A percentile compares a stretch with the other conserved stretches of the same genome.
Conservation (phyloP, 2,888 invertebrate species). For the Automeris io region DNA sequence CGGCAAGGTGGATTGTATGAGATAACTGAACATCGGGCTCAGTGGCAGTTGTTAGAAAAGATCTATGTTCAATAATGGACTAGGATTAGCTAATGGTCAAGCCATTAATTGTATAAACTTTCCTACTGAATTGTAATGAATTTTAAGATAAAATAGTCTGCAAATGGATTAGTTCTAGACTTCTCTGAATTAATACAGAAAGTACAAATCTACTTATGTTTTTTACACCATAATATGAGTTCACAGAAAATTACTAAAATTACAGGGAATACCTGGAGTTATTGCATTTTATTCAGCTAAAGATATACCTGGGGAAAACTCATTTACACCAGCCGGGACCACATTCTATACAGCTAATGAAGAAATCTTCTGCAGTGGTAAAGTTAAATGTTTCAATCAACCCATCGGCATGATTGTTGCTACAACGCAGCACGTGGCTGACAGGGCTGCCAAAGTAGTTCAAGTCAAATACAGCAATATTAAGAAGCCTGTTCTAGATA, state of each 20-base stretch:
- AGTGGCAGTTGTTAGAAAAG: no score
- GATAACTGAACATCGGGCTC: no score
- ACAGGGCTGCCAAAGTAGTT: constrained; percentile 74
- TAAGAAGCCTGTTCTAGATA: constrained; percentile 38
- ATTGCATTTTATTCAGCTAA: constrained; percentile 78
- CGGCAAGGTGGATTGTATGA: no score
- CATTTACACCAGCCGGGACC: constrained; percentile 43
- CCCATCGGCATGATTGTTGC: constrained; percentile 75
- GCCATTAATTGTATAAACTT: no score
- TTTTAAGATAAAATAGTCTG: no score
- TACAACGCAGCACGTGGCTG: constrained; percentile 66
- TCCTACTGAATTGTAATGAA: no score
- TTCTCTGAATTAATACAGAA: no score
- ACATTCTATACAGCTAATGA: constrained; percentile 26
- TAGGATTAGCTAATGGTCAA: no score
- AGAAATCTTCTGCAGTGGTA: constrained; percentile 61
- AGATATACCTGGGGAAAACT: constrained; percentile 81
- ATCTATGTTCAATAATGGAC: no score
- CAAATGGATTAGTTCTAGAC: no score
- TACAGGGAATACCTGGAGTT: constrained; percentile 78
- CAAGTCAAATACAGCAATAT: constrained; percentile 68
- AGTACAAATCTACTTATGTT: no score
- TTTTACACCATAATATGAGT: no score
- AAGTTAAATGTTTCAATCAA: constrained; percentile 43
- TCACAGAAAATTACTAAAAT: constrained; percentile 14